Evolutionary conservation across 2,888 invertebrate genomes (phyloP).

Genomic region (Trisateles emortualis): DNA sequence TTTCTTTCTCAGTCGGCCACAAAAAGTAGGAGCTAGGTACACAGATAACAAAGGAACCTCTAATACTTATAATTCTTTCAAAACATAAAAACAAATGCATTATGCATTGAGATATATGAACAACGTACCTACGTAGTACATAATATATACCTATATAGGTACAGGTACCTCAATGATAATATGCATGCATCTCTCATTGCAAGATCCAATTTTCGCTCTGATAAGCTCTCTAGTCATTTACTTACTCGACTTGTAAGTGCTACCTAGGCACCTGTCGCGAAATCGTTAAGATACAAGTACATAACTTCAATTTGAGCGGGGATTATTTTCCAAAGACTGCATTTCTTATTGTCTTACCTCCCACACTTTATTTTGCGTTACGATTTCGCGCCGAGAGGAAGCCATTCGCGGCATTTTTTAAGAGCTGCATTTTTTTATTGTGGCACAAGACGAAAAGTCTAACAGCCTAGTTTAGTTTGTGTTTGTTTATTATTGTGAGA

Average conservation of each 20-base stretch:
- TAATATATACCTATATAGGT: no score
- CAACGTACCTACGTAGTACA: no score
- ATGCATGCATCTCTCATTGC: no score
- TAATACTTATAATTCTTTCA: no score
- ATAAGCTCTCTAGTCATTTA: slow-evolving; percentile 59
- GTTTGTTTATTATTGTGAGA: slow-evolving; percentile 70
- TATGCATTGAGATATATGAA: no score
- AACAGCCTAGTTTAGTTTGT: slow-evolving; percentile 62
- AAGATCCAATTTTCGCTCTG: slow-evolving; percentile 79
- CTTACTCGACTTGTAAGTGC: slow-evolving; percentile 22
- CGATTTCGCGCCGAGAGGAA: slow-evolving; percentile 73
- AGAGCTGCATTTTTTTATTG: slow-evolving; percentile 56
- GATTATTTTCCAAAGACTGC: slow-evolving; percentile 81
- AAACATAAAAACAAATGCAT: no score
- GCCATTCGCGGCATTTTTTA: slow-evolving; percentile 65
- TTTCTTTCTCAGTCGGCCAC: no score
- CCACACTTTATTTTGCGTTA: slow-evolving; percentile 74
- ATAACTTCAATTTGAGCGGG: slow-evolving; percentile 67
- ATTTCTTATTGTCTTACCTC: slow-evolving; percentile 74
- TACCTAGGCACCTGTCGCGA: slow-evolving; percentile 57
- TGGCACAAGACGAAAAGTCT: slow-evolving; percentile 21
- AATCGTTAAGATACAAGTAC: slow-evolving; percentile 47
- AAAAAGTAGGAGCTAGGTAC: no score
- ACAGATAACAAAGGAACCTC: no score
- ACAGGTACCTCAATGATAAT: no score